A percentile compares a stretch with the other conserved stretches of the same genome.
phyloP scores from a whole-genome alignment of 2,113 vertebrate species.

The Gadus chalcogrammus region DNA sequence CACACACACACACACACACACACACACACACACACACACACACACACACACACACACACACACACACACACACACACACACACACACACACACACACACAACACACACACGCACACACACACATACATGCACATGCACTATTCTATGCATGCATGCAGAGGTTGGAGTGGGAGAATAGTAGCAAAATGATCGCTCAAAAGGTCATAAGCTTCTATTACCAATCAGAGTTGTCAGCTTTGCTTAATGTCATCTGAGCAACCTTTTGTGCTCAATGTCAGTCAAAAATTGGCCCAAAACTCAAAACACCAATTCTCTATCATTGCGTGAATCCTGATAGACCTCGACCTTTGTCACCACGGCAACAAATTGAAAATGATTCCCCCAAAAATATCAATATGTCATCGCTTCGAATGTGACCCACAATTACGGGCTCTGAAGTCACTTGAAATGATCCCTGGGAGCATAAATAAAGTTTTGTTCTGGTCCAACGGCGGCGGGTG shows the following conservation, averaged over 20 bases:
- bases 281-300: conserved; percentile 50
- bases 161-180: no score
- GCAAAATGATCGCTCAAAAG: conserved; percentile 49
- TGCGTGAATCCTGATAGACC: conserved; percentile 30
- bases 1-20: conserved; percentile 9
- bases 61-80: no score
- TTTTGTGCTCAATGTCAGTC: conserved; percentile 64
- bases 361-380: conserved; percentile 35
- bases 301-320: conserved; percentile 51
- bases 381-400: conserved; percentile 44
- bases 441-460: neutral
- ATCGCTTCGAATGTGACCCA: conserved; percentile 14
- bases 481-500: no score
- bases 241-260: conserved; percentile 77
- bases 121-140: no score
- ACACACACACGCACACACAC: no score
- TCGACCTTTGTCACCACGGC: conserved; percentile 68
- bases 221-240: conserved; percentile 60
- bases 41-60: no score
- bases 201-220: conserved; percentile 68
- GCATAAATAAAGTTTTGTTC: no score
- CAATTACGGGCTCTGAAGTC: conserved; percentile 1
- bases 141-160: no score
- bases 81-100: no score
- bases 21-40: no score